Evolutionary conservation across 2,797 vertebrate genomes (phyloP), one percentile per base, ranked within the genome.

Genomic region (Amblyopsis hoosieri): DNA sequence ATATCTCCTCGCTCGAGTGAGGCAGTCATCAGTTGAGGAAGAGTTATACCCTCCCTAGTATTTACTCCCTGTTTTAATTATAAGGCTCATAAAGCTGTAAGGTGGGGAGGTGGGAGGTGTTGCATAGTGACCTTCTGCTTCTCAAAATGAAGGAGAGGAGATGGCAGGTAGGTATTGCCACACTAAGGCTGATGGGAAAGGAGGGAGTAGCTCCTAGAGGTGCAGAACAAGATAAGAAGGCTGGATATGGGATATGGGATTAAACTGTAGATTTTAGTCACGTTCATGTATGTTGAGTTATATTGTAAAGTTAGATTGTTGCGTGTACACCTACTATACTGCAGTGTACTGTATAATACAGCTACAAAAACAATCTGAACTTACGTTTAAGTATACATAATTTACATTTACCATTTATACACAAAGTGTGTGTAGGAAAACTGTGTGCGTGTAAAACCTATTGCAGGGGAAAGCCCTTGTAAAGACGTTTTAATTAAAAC

Each of bases 61-160:
- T 92, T 93, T 91, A 93, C 91, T 90, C 89, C 87, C 87, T 83
- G 84, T 91, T 90, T 93, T 93, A 92, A 94, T 94, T 93, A 93
- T 90, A 93, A 90, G 92, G 86, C 85, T 92, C 93, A 94, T 94
- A 93, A 94, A 94, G 84, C 79, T 64, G 76, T 61, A 62, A 77
- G 60, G 70, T 78, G 75, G 74, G 81, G 67, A 57, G 67, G 76
- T 69, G 54, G 64, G 73, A 58, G 72, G 60, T 59, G 59, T 54
- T 66, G 54, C 75, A 75, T 68, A 71, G 67, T 92, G 90, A 93
- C 92, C 91, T 93, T 93, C 87, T 86, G 76, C 83, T 83, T 72
- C 75, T 81, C 79, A 88, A 89, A 29, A 90, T 92, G 91, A 90
- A 92, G 90, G 89, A 90, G 90, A 91, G 83, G 71, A 62, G 78